A percentile compares a stretch with the other conserved stretches of the same genome.
These are phyloP conservation scores for Conopomorpha cramerella DNA, from an alignment of 1,140 invertebrate genomes.

Conservation along the genomic window DNA sequence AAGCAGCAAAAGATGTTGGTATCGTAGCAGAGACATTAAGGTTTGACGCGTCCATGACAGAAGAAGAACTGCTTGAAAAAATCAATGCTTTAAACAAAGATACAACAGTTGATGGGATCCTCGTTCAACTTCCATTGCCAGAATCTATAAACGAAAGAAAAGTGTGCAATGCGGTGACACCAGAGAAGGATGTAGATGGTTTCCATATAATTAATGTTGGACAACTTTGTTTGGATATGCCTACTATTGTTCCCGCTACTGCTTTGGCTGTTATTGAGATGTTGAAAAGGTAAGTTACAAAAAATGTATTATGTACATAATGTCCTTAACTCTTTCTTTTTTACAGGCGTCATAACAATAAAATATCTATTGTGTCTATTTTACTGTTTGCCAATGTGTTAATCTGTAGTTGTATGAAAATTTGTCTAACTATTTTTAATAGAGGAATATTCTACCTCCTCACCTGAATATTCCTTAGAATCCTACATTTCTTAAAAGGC, in stretches of 20 bases:
- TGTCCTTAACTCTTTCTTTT: no score
- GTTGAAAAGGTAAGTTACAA: constrained; percentile 67
- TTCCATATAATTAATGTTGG: constrained; percentile 84
- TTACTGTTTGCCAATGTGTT: no score
- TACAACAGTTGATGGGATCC: constrained; percentile 75
- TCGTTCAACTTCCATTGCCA: constrained; percentile 86
- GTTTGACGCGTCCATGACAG: constrained; percentile 62
- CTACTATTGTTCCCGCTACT: constrained; percentile 84
- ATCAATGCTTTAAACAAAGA: constrained; percentile 73
- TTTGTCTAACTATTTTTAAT: no score
- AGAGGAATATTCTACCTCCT: no score
- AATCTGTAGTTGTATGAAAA: no score
- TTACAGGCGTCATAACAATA: no score
- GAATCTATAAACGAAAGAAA: constrained; percentile 73
- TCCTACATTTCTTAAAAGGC: no score
- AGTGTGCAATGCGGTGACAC: constrained; percentile 79
- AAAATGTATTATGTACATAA: no score
- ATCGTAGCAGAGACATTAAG: constrained; percentile 68
- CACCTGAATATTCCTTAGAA: no score
- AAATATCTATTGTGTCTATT: no score
- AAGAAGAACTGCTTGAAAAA: constrained; percentile 68
- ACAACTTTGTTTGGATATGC: constrained; percentile 73
- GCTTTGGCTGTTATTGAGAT: constrained; percentile 81
- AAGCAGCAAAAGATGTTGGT: constrained; percentile 71
- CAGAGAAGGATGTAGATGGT: constrained; percentile 90